Percentiles rank a stretch among this genome's conserved stretches.
These are phyloP conservation scores for Bufo bufo DNA, from an alignment of 2,113 vertebrate genomes.

Conservation along the genomic window DNA sequence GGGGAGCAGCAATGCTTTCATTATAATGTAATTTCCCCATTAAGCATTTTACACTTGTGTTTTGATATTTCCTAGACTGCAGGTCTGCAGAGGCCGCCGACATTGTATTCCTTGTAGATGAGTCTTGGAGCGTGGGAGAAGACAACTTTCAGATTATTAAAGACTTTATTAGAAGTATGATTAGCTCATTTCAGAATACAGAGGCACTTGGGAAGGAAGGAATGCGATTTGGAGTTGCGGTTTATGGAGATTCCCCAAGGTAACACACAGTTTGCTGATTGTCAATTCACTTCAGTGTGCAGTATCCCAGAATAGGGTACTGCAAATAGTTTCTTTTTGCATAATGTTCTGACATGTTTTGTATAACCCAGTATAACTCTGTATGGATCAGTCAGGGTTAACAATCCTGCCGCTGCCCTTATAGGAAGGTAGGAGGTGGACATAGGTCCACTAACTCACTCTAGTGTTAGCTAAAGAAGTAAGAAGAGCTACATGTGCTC, in stretches of 20 bases:
- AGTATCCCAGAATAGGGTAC: no score
- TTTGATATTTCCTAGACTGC: conserved; percentile 73
- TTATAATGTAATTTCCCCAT: not conserved
- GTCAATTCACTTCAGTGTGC: no score
- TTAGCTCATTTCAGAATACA: conserved; percentile 71
- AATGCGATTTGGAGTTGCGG: conserved; percentile 79
- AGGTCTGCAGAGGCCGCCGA: conserved; percentile 76
- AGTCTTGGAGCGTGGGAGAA: conserved; percentile 71
- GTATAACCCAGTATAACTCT: no score
- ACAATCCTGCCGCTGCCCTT: no score
- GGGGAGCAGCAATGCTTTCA: not conserved
- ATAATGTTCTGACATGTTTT: no score
- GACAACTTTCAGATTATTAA: conserved; percentile 72
- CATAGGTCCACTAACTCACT: no score
- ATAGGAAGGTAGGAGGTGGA: no score
- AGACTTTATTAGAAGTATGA: conserved; percentile 73
- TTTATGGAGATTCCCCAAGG: conserved; percentile 80
- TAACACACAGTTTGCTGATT: conserved; percentile 56
- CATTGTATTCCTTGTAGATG: conserved; percentile 83
- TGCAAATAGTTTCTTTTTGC: no score
- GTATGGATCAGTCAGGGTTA: no score
- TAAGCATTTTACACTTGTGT: not conserved
- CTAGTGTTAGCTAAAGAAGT: no score
- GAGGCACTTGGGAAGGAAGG: conserved; percentile 72
- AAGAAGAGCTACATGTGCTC: no score